Base-by-base conservation (phyloP, 1,140 invertebrate species). In the Aphis gossypii region DNA sequence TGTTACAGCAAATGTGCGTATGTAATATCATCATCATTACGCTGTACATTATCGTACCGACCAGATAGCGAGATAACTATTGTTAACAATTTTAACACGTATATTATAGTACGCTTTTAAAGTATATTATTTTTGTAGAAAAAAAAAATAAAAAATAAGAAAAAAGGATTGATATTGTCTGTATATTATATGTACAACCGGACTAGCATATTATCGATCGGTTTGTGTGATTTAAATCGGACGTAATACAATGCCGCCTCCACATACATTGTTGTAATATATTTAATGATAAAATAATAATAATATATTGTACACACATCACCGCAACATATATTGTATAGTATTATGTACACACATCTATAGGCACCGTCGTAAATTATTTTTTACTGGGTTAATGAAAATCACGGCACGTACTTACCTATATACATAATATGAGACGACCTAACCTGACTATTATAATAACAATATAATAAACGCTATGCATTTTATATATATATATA, bases 311-410 rank as follows among this genome's bases (percentile, higher is more conserved):
- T 76, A 76, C 30, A n/a, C 60, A 76, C 30, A n/a, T 76, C 60
- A 5, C 60, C 60, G n/a, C 60, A 35, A 30, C n/a, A 76, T 35
- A 76, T 35, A 76, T n/a, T n/a, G 18, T 76, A 41, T 3, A 41
- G 3, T 3, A 14, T 76, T 76, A 30, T 68, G 60, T n/a, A 20
- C 5, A 20, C 5, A 68, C 30, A 76, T 76, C 60, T 14, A 76
- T 76, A 76, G 60, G 60, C 14, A n/a, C 60, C n/a, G 30, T n/a
- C 60, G n/a, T 76, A 76, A 76, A 76, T 76, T n/a, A 76, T 76
- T 76, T 76, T 76, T 76, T 76, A 76, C 60, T 76, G 14, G 60
- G 60, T 76, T 76, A 76, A 76, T 76, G 60, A 76, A 76, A 76
- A 76, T 76, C 60, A 76, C 60, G 60, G 60, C 60, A 76, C 60